Evolutionary conservation across 2,888 invertebrate species (phyloP).

Genomic region (Phania funesta): DNA sequence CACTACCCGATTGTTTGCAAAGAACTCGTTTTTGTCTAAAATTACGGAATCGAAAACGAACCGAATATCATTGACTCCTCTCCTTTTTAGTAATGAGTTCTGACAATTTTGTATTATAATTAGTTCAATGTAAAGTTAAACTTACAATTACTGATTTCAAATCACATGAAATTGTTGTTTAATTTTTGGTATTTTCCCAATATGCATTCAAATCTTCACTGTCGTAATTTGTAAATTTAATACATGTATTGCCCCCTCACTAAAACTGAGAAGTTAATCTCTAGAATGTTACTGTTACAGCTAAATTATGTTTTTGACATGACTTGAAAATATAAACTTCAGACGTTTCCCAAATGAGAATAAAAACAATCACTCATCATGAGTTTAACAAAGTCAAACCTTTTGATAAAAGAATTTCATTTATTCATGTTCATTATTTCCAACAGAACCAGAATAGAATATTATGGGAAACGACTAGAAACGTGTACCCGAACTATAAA

Average conservation of each 20-base stretch:
- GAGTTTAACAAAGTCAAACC: conserved; percentile 47
- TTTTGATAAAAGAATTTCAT: conserved; percentile 55
- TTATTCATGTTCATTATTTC: conserved; percentile 43
- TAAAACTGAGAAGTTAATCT: conserved; percentile 53
- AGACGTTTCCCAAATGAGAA: conserved; percentile 26
- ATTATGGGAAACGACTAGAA: background rate
- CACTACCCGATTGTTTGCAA: too few relatives aligned
- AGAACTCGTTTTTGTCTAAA: too few relatives aligned
- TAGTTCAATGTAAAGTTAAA: too few relatives aligned
- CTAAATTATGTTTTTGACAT: conserved; percentile 55
- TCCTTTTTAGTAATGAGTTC: too few relatives aligned
- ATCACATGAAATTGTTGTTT: too few relatives aligned
- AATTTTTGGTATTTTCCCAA: too few relatives aligned
- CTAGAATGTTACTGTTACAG: conserved; percentile 40
- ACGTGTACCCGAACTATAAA: conserved; percentile 27
- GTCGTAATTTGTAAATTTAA: conserved; percentile 71
- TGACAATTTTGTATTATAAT: too few relatives aligned
- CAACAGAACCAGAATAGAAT: conserved; percentile 27
- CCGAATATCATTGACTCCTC: too few relatives aligned
- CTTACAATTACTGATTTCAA: too few relatives aligned
- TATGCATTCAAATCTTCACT: conserved; percentile 69
- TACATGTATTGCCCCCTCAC: conserved; percentile 16
- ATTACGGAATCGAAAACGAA: too few relatives aligned
- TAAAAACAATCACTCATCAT: conserved; percentile 4
- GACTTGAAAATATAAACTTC: conserved; percentile 59